These are phyloP conservation scores for Pluvialis apricaria DNA, from an alignment of 2,113 vertebrate species.

Conservation along the genomic window DNA sequence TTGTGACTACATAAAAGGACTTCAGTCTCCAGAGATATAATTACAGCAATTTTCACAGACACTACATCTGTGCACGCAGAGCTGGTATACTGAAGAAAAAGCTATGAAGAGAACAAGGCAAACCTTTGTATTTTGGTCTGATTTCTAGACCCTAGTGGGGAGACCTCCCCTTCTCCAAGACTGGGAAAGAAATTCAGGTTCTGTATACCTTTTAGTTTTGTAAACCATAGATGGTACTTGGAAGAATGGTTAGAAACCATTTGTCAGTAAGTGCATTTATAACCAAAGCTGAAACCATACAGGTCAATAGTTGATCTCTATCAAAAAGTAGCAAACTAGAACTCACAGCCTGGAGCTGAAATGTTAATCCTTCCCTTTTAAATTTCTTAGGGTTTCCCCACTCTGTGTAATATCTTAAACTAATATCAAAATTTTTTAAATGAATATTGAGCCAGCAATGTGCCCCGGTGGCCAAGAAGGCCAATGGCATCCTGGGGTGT, in stretches of 20 bases:
- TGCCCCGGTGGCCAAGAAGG: no score
- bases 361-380: background rate
- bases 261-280: background rate
- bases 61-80: background rate
- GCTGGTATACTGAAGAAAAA: background rate
- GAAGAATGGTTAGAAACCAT: background rate
- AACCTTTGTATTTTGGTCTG: background rate
- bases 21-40: background rate
- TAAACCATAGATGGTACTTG: background rate
- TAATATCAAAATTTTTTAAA: background rate
- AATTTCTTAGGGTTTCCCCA: background rate
- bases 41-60: background rate
- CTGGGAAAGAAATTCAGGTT: background rate
- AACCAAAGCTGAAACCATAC: background rate
- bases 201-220: background rate
- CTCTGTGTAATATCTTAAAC: background rate
- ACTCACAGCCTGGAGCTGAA: background rate
- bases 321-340: background rate
- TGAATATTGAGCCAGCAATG: no score
- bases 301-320: background rate
- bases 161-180: background rate
- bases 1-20: background rate
- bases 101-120: background rate
- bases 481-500: no score
- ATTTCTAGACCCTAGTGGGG: background rate